Evolutionary conservation across 2,797 vertebrate species (phyloP).

Genomic region (Hemitrygon akajei): DNA sequence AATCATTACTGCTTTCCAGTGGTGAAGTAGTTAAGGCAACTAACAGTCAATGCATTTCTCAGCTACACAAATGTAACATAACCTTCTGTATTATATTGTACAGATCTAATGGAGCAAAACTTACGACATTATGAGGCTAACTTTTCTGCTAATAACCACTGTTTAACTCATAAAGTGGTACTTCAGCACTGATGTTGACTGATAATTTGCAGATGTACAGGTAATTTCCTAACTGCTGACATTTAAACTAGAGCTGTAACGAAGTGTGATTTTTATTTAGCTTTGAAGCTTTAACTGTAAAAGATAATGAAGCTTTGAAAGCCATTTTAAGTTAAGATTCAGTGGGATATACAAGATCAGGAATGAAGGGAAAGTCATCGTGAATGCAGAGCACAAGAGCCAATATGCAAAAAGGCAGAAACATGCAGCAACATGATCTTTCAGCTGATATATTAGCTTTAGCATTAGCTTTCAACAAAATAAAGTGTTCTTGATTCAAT

Average conservation of each 20-base stretch:
- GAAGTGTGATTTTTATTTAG: constrained; percentile 34
- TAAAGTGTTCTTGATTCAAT: not conserved
- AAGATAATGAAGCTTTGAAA: constrained; percentile 33
- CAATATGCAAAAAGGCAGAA: not conserved
- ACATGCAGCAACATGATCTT: constrained; percentile 18
- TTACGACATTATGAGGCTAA: constrained; percentile 33
- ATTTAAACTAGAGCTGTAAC: constrained; percentile 32
- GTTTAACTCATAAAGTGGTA: constrained; percentile 26
- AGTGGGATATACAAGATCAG: not conserved
- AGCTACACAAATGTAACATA: constrained; percentile 7
- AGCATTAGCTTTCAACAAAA: not conserved
- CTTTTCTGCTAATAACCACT: constrained; percentile 25
- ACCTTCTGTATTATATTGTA: constrained; percentile 22
- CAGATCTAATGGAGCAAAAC: constrained; percentile 24
- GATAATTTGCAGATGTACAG: constrained; percentile 33
- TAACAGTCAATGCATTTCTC: constrained; percentile 18
- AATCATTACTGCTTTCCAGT: not conserved
- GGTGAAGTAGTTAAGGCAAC: constrained; percentile 2
- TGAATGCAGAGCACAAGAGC: not conserved
- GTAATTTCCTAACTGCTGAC: constrained; percentile 34
- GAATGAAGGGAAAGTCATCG: not conserved
- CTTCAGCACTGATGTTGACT: constrained; percentile 27
- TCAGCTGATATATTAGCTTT: not conserved
- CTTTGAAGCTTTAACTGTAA: constrained; percentile 32
- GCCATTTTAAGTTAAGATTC: constrained; percentile 9